Base-by-base conservation (phyloP, 2,888 invertebrate genomes). In the Stomorhina lunata region DNA sequence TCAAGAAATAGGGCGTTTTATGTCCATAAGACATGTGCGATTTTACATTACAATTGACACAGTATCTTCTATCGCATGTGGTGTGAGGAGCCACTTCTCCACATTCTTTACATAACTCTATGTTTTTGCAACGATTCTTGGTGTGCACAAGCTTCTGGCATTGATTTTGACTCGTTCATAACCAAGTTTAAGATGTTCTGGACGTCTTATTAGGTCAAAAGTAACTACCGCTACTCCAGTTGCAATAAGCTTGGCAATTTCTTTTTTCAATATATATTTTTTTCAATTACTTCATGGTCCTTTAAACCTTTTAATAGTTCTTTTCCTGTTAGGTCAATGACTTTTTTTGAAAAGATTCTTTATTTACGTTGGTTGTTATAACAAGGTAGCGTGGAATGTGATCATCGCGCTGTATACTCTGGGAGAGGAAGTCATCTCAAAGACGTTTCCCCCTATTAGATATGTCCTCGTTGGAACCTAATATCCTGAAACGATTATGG, bases 121-220 rank as follows among this genome's bases (percentile, higher is more conserved):
- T 22, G 15, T 37, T 66, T 6, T 17, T 48, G 27, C 68, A 68
- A 9, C 15, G 34, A 1, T 61, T 77, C 20, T 69, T 34, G 4
- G 34, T 72, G n/a, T 48, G 48, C 4, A 25, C 72, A 12, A 72
- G 22, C 22, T 69, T 69, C 40, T 69, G 69, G 10, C 69, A 55
- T 37, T 32, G 6, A 75, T 12, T 25, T 25, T 29, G 3, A 75
- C 37, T 65, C 34, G 63, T 40, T 75, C 73, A 22, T 45, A 75
- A n/a, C 65, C 53, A n/a, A 75, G 4, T 10, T 66, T 66, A 6
- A 66, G 9, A 7, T 40, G 34, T 2, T 57, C 55, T 29, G 66
- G 45, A 0, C 65, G 55, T 17, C 45, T 34, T 20, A 75, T 65
- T 15, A 55, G 20, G 17, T 75, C 55, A 22, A 65, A 65, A 20